phyloP scores from a whole-genome alignment of 2,888 invertebrate species.

The Lysandra coridon region DNA sequence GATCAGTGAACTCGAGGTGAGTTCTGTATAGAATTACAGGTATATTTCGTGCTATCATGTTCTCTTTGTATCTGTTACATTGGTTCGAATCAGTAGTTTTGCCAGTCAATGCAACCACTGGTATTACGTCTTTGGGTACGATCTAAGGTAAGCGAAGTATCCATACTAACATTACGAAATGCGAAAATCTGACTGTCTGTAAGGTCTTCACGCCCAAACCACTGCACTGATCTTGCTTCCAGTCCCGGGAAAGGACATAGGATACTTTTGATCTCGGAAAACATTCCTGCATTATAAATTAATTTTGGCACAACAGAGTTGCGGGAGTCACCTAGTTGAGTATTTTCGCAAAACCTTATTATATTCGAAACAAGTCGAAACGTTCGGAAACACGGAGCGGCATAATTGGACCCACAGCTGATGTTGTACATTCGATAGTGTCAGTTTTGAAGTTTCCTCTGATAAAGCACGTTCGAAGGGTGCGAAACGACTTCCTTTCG shows the following conservation, averaged over 20 bases:
- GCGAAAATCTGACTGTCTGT: too few relatives aligned
- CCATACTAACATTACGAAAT: too few relatives aligned
- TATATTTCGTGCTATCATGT: not conserved
- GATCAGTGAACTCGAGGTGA: not conserved
- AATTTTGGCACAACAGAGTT: too few relatives aligned
- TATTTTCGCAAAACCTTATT: not conserved
- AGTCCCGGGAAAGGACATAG: too few relatives aligned
- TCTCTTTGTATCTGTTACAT: not conserved
- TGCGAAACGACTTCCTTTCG: conserved; percentile 57
- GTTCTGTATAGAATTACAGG: not conserved
- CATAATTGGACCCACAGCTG: conserved; percentile 66
- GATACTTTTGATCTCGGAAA: too few relatives aligned
- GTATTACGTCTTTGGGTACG: too few relatives aligned
- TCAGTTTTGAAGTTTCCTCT: conserved; percentile 67
- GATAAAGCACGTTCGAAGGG: conserved; percentile 69
- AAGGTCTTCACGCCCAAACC: too few relatives aligned
- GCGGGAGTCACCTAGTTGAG: too few relatives aligned
- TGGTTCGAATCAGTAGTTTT: not conserved
- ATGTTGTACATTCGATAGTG: conserved; percentile 65
- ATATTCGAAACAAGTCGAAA: not conserved
- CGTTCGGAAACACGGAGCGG: conserved; percentile 33
- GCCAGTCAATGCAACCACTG: not conserved
- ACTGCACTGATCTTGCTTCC: too few relatives aligned
- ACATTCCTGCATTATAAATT: too few relatives aligned
- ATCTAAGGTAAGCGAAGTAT: too few relatives aligned